Conservation (phyloP, 2,797 vertebrate genomes). For the Coregonus suidteri region DNA sequence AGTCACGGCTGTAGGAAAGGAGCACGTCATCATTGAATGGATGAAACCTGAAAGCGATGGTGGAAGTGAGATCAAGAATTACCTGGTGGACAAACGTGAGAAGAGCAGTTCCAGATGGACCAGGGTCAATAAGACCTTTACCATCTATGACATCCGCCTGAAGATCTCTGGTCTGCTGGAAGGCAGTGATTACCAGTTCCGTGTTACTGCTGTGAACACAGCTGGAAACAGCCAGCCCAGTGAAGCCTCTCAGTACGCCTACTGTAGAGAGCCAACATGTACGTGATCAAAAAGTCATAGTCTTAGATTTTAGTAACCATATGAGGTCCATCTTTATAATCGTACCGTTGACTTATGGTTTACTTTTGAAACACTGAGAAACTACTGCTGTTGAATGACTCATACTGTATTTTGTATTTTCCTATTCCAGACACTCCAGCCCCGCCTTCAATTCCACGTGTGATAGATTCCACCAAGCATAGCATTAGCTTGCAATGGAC, state of each 20-base stretch:
- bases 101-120: slow-evolving; percentile 96
- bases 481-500: slow-evolving; percentile 97
- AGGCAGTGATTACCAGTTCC: slow-evolving; percentile 95
- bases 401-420: slow-evolving; percentile 9
- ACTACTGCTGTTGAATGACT: background rate
- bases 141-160: slow-evolving; percentile 93
- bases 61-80: slow-evolving; percentile 93
- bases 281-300: slow-evolving; percentile 62
- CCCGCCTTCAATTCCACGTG: slow-evolving; percentile 89
- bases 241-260: slow-evolving; percentile 87
- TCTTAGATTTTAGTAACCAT: slow-evolving; percentile 18
- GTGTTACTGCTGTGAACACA: slow-evolving; percentile 91
- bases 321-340: too few relatives aligned
- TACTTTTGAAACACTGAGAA: background rate
- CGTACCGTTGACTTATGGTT: background rate
- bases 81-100: slow-evolving; percentile 96
- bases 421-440: slow-evolving; percentile 88
- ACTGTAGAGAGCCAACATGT: slow-evolving; percentile 97
- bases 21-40: slow-evolving; percentile 97
- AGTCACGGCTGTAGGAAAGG: slow-evolving; percentile 82
- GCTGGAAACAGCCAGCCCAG: slow-evolving; percentile 95
- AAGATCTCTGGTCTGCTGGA: slow-evolving; percentile 93
- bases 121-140: slow-evolving; percentile 92
- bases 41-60: slow-evolving; percentile 93
- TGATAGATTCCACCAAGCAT: slow-evolving; percentile 92